Evolutionary conservation across 1,140 invertebrate species (phyloP), one percentile per base, ranked within the genome.

Genomic region (Cyclina sinensis): DNA sequence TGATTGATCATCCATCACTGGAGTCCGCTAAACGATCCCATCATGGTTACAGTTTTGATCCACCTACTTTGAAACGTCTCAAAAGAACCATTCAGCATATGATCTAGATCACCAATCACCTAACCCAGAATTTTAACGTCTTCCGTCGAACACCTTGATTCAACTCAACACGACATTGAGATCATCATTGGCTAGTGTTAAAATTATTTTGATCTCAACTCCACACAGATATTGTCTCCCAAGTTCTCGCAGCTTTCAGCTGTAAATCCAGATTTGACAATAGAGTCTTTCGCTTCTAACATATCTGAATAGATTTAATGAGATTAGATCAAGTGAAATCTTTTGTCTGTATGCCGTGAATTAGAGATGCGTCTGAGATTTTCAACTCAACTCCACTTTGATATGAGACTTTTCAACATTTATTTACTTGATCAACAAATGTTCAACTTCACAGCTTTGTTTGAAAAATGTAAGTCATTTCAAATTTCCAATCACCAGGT

Each of bases 401-500:
- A 54, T 54, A 57, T 78, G 74, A 78, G 74, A 78, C 24, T 70
- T 7, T 54, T 37, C 65, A 70, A 70, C 65, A n/a, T 35, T 70
- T 46, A 43, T 39, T 30, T 78, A 35, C 74, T 57, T 78, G 46
- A 51, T 51, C 74, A 14, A 30, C 74, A 78, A 78, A 43, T 51
- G 35, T 43, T 78, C 48, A 43, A 78, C 24, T 43, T 78, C 54
- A 21, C 48, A 14, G 14, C 16, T 43, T 35, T 78, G 48, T 43
- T 78, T 27, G 21, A 43, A 78, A 78, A 78, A 48, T 27, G 74
- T 78, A 78, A 78, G 74, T 78, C 74, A 57, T 78, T 78, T 57
- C 39, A 76, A 35, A 76, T 27, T 24, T 54, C 27, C 4, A 43
- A 30, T 48, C 46, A 27, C 4, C 4, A 7, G 43, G 43, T 43